Base-by-base conservation (phyloP, 2,797 vertebrate species). In the Triplophysa yarkandensis region DNA sequence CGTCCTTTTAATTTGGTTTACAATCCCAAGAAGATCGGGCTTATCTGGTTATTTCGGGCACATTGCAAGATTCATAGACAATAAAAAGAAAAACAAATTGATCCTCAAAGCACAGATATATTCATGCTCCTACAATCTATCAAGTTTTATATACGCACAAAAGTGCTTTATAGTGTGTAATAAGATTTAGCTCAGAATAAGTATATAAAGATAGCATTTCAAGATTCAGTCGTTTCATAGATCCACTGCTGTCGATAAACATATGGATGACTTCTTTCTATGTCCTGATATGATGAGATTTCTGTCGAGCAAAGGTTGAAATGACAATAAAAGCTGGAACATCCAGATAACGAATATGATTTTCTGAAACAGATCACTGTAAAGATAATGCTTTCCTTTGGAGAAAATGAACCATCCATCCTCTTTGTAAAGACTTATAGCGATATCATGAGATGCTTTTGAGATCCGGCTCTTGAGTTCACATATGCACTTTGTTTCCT, bases 151-250 rank as follows among this genome's bases (percentile, higher is more conserved):
- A 50, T n/a, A 8, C 30, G 54, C 5, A 19, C 17, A 58, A 27
- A 55, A 8, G 44, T 34, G 30, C 32, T 19, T 32, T 30, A 58
- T 48, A 11, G 11, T 19, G 3, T 52, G 13, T 17, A 27, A 16
- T 55, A 14, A 0, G 36, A n/a, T 44, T n/a, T 5, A 25, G 34
- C 46, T 34, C 6, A 32, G 68, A 17, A n/a, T 60, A 17, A 4
- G 7, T 17, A 55, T 16, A 17, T 52, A 8, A 54, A 72, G 17
- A 60, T 72, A 60, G 21, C 46, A 63, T 63, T 71, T 71, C 54
- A 64, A 62, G 30, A 71, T 10, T 4, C 69, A 63, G 58, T 25
- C 44, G 6, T 32, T 52, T 32, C 44, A 63, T 71, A 2, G 44
- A 72, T 64, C 60, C 46, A 13, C 13, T 10, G 46, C 6, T 41